Base-by-base conservation (phyloP, 2,113 vertebrate genomes). In the Epinephelus lanceolatus region DNA sequence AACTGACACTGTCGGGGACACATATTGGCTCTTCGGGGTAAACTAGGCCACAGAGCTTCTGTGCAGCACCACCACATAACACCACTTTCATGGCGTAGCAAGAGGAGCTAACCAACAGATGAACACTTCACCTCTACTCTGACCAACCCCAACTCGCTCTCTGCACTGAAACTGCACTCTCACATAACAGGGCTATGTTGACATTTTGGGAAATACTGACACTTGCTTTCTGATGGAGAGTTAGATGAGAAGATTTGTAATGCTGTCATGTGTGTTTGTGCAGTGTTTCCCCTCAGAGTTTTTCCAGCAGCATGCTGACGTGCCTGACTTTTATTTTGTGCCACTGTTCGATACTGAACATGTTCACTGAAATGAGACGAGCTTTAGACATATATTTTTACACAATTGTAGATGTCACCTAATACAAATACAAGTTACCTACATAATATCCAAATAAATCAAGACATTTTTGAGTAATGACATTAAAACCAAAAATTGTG, bases 11-110 rank as follows among this genome's bases (percentile, higher is more conserved):
- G 70, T 69, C 3, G 21, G 77, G 52, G 52, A 37, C 30, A 61
- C 6, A n/a, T 55, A 11, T 45, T 45, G 42, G 42, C 42, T 45
- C 42, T 57, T 45, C 18, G 60, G 30, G n/a, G 47, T 33, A 63
- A 86, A 84, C 51, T 72, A 74, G 70, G 60, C 37, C 67, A 76
- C 51, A 67, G 69, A 52, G 71, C 71, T 23, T 57, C 40, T 56
- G 18, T 56, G 56, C 51, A 57, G 3, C 45, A 49, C 25, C 19
- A 45, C n/a, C 27, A 47, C 14, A 68, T 25, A 55, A 53, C 5
- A 70, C 33, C 53, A 69, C 78, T 71, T 45, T 55, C 18, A 57
- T 21, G 56, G 57, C 57, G 71, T 51, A 21, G 15, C 17, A 18
- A 30, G 27, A 69, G 27, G 27, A 56, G 11, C 17, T 3, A 4